These are phyloP conservation scores for Gadopsis bispinosus DNA, from an alignment of 2,797 vertebrate genomes.

Conservation along the genomic window DNA sequence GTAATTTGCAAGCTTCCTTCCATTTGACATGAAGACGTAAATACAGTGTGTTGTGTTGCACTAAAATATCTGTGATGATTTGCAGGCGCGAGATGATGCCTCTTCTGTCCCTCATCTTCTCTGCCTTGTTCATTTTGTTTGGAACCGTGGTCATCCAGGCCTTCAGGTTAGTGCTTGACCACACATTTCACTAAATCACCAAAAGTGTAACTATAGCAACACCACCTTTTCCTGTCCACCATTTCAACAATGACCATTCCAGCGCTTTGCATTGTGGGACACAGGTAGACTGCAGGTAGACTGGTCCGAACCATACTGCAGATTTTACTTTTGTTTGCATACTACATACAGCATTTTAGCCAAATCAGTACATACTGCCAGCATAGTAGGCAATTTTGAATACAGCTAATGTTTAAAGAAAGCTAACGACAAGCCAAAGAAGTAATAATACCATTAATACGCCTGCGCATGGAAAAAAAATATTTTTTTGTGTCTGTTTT, in stretches of 20 bases:
- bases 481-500: slow-evolving; percentile 37
- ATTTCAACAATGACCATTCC: too few relatives aligned
- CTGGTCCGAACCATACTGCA: too few relatives aligned
- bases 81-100: slow-evolving; percentile 99
- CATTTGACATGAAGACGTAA: background rate
- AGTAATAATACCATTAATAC: background rate
- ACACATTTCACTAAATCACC: background rate
- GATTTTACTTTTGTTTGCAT: too few relatives aligned
- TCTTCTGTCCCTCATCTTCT: slow-evolving; percentile 96
- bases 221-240: background rate
- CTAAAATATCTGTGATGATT: slow-evolving; percentile 25
- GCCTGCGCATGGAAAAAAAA: background rate
- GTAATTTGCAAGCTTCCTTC: background rate
- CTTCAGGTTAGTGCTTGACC: slow-evolving; percentile 87
- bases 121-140: slow-evolving; percentile 96
- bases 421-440: background rate
- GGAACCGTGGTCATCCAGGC: slow-evolving; percentile 97
- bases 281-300: too few relatives aligned
- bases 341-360: too few relatives aligned
- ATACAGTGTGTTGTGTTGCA: background rate
- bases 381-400: too few relatives aligned
- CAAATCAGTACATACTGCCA: too few relatives aligned
- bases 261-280: too few relatives aligned
- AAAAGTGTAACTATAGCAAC: slow-evolving; percentile 5
- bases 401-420: background rate